A percentile compares a stretch with the other conserved stretches of the same genome.
These are phyloP conservation scores for Eupeodes corollae DNA, from an alignment of 1,140 invertebrate species.

Conservation along the genomic window DNA sequence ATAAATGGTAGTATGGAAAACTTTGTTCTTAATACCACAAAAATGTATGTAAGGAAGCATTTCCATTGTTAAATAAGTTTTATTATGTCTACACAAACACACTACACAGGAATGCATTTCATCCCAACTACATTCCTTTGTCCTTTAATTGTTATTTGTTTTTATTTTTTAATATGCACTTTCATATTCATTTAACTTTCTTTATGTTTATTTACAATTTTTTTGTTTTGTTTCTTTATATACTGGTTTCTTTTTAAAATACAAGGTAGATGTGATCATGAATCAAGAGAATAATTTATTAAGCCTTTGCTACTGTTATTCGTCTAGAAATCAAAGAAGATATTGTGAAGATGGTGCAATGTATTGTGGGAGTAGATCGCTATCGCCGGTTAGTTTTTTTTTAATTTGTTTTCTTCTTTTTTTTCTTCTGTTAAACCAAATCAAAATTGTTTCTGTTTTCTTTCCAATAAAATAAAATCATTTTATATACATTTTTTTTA, in stretches of 20 bases:
- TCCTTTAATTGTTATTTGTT: not conserved
- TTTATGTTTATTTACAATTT: not conserved
- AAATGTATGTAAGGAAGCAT: too few relatives aligned
- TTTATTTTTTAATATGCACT: not conserved
- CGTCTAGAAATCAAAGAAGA: not conserved
- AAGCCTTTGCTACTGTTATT: conserved; percentile 2
- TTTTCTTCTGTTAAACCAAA: not conserved
- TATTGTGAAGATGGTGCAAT: not conserved
- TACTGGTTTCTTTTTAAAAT: too few relatives aligned
- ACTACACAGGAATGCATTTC: too few relatives aligned
- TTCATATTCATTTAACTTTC: not conserved
- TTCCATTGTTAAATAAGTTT: too few relatives aligned
- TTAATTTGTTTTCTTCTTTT: not conserved
- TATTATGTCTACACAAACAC: too few relatives aligned
- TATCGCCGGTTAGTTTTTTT: conserved; percentile 13
- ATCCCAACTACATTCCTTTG: too few relatives aligned
- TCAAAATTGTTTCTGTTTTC: too few relatives aligned
- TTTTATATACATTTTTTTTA: too few relatives aligned
- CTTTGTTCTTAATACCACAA: too few relatives aligned
- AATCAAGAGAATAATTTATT: not conserved
- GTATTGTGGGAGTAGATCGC: conserved; percentile 5
- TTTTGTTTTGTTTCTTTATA: not conserved
- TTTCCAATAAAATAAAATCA: too few relatives aligned
- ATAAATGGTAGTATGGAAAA: too few relatives aligned
- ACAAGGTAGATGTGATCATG: conserved; percentile 1